phyloP scores from a whole-genome alignment of 2,113 vertebrate species.

The Glaucomys volans region DNA sequence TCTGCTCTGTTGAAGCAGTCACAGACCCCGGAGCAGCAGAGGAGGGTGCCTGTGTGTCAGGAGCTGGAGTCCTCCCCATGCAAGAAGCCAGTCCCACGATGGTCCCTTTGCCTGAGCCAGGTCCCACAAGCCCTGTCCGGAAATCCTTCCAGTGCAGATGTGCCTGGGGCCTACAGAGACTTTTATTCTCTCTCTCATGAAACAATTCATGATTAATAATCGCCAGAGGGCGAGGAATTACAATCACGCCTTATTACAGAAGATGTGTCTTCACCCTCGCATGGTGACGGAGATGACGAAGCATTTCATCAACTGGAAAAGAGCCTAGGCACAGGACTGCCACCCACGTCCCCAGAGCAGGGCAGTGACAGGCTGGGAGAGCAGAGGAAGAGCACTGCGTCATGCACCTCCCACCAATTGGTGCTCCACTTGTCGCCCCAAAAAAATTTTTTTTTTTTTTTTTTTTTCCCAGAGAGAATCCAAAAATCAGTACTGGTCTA shows the following conservation, averaged over 20 bases:
- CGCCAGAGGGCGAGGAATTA: conserved; percentile 82
- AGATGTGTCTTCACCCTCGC: conserved; percentile 76
- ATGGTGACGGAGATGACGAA: conserved; percentile 77
- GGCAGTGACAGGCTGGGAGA: conserved; percentile 57
- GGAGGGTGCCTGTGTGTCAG: neutral
- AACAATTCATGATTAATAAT: conserved; percentile 86
- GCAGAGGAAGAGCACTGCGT: conserved; percentile 80
- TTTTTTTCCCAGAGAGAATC: conserved; percentile 69
- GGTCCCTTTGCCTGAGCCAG: neutral
- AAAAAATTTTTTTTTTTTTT: conserved; percentile 62
- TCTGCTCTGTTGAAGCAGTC: neutral
- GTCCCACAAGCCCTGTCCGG: conserved; percentile 34
- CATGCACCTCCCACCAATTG: conserved; percentile 78
- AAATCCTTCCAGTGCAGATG: conserved; percentile 76
- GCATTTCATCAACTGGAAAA: conserved; percentile 78
- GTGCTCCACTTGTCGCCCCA: too few relatives aligned
- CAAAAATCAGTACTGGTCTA: conserved; percentile 44
- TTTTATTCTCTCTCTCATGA: conserved; percentile 73
- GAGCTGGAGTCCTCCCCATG: neutral
- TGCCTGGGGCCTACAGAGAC: conserved; percentile 73
- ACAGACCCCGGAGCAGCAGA: neutral
- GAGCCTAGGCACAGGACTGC: conserved; percentile 72
- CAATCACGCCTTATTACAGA: conserved; percentile 83
- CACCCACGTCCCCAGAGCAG: conserved; percentile 68
- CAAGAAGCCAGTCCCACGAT: neutral